Conservation (phyloP, 1,140 invertebrate genomes). For the Pseudomyrmex gracilis region DNA sequence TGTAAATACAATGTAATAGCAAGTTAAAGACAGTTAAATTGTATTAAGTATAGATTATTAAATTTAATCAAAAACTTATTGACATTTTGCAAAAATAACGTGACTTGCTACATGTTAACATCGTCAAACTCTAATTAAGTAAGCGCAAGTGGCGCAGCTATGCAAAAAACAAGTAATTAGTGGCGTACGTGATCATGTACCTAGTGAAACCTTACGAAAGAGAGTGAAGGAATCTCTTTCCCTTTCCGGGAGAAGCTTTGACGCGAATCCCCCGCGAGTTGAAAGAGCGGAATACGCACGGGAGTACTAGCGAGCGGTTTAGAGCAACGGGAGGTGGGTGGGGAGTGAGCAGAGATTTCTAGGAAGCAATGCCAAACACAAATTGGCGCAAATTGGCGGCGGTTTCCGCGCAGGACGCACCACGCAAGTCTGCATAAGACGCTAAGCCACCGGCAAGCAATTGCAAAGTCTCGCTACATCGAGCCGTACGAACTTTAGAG, state of each 20-base stretch:
- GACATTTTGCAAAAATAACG: constrained; percentile 9
- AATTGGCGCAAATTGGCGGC: constrained; percentile 84
- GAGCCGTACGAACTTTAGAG: constrained; percentile 68
- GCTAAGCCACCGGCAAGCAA: constrained; percentile 84
- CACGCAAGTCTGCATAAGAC: constrained; percentile 74
- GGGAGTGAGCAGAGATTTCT: constrained; percentile 74
- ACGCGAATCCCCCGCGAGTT: constrained; percentile 16
- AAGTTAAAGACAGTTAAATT: not conserved
- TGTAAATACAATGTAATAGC: not conserved
- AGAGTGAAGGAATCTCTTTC: not conserved
- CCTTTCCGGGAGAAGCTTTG: not conserved
- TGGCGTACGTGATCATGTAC: constrained; percentile 9
- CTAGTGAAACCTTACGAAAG: constrained; percentile 12
- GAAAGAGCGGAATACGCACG: too few species aligned
- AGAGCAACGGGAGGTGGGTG: constrained; percentile 42
- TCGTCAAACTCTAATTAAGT: constrained; percentile 30
- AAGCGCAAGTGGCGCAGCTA: not conserved
- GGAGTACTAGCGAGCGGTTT: constrained; percentile 44
- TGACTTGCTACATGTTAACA: constrained; percentile 29
- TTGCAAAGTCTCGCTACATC: constrained; percentile 82
- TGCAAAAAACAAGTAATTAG: constrained; percentile 46
- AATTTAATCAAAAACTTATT: not conserved
- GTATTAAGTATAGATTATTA: not conserved
- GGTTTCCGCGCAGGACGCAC: constrained; percentile 77
- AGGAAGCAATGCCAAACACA: constrained; percentile 82